Base-by-base conservation (phyloP, 2,113 vertebrate species). In the Malaclemys terrapin region DNA sequence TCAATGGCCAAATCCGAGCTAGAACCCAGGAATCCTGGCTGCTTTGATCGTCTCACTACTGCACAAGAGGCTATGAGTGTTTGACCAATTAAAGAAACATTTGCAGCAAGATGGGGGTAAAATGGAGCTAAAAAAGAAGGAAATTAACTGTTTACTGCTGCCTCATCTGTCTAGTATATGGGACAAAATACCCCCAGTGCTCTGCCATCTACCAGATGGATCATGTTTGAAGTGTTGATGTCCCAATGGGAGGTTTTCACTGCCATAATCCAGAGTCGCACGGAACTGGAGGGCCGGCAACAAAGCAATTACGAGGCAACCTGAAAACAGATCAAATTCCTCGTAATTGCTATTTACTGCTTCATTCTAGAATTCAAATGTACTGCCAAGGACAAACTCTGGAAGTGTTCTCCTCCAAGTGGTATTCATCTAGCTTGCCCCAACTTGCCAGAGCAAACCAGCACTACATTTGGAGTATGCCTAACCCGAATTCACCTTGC, bases 71-170 rank as follows among this genome's bases (percentile, higher is more conserved):
- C 95, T 92, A 81, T 92, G 82, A 95, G 88, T 47, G 31, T 96
- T 96, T 92, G 92, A 84, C 92, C 95, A 97, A 97, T 96, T 94
- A 96, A 93, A 97, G 96, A 94, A 96, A 56, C 85, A 91, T 38
- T 54, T 84, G 79, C 84, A 81, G 92, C 92, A 79, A 79, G 89
- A 96, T 95, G 92, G 84, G 12, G 88, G 82, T 76, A 76, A 76
- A 76, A 42, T 27, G 42, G 75, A 45, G 75, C 22, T 93, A 95
- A 88, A 95, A 95, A 87, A 92, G 96, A 88, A 57, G 62, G 83
- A 80, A 91, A 87, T 54, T 83, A 76, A 94, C 53, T 35, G 53
- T 95, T 90, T 88, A 89, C 95, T 12, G 2, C 88, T 94, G 83
- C 89, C 57, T 96, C 96, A 90, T 91, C 38, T 89, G 6, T 87